These are phyloP conservation scores for Anoncus sp. DNA, from an alignment of 2,888 invertebrate species.

Conservation along the genomic window DNA sequence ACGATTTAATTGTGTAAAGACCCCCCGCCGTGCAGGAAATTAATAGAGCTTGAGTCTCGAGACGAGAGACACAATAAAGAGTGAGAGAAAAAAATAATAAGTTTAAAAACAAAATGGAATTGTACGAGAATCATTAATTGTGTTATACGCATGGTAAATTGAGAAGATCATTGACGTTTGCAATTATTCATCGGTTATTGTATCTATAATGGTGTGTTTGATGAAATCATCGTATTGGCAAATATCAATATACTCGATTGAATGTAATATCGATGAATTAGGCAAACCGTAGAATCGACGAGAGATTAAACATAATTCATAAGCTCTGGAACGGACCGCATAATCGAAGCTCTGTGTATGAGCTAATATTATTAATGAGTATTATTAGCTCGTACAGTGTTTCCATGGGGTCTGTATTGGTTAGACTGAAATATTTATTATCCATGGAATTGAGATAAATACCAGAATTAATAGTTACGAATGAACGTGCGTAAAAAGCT, in stretches of 20 bases:
- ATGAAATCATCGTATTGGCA: background rate
- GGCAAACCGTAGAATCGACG: background rate
- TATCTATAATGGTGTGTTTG: background rate
- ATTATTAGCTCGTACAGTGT: too few relatives aligned
- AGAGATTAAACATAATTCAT: background rate
- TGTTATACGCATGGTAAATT: background rate
- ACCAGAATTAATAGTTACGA: too few relatives aligned
- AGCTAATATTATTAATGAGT: too few relatives aligned
- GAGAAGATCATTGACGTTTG: background rate
- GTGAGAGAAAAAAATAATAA: conserved; percentile 3
- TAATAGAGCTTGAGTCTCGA: conserved; percentile 36
- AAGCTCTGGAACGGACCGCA: too few relatives aligned
- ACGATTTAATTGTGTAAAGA: conserved; percentile 66
- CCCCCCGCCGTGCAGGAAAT: conserved; percentile 56
- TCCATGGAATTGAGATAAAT: too few relatives aligned
- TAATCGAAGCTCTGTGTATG: too few relatives aligned
- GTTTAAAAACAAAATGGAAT: background rate
- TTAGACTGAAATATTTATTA: too few relatives aligned
- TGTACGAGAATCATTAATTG: background rate
- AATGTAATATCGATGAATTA: background rate
- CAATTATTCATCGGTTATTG: background rate
- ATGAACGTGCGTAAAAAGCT: too few relatives aligned
- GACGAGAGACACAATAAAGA: background rate
- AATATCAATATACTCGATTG: conserved; percentile 1
- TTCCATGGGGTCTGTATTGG: too few relatives aligned